Evolutionary conservation across 2,113 vertebrate species (phyloP).

Genomic region (Scolopax mira): DNA sequence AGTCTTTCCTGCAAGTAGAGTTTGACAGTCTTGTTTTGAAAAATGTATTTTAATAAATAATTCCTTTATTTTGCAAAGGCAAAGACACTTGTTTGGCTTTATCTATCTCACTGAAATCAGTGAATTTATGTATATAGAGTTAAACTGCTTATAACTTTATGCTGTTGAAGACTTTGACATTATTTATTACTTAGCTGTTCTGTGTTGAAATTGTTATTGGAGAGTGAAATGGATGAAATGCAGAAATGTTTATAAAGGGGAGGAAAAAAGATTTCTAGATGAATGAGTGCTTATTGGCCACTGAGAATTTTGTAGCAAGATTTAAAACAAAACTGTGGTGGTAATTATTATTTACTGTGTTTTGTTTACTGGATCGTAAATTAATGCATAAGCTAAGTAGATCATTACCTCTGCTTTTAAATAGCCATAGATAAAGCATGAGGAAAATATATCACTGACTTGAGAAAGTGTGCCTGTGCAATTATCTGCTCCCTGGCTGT

Average conservation of each 20-base stretch:
- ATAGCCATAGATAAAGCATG: neutral
- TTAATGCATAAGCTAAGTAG: neutral
- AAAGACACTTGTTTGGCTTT: neutral
- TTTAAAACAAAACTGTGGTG: neutral
- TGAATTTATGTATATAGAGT: neutral
- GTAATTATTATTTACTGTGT: neutral
- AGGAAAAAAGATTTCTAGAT: neutral
- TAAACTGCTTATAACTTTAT: slow-evolving; percentile 23
- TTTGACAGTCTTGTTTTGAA: slow-evolving; percentile 36
- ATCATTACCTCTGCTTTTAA: slow-evolving; percentile 28
- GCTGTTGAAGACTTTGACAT: neutral
- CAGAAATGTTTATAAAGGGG: neutral
- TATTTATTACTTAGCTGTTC: slow-evolving; percentile 4
- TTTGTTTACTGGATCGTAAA: neutral
- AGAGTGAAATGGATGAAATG: neutral
- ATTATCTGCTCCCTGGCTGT: slow-evolving; percentile 28
- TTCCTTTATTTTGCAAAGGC: neutral
- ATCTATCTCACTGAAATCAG: neutral
- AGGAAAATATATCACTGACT: neutral
- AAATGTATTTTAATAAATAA: slow-evolving; percentile 59
- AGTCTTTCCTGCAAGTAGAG: slow-evolving; percentile 28
- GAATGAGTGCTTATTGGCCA: neutral
- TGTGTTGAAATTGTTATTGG: slow-evolving; percentile 3
- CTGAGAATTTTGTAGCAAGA: neutral
- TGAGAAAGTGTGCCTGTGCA: neutral